These are phyloP conservation scores for Calonectris borealis DNA, from an alignment of 2,113 vertebrate genomes.

Conservation along the genomic window DNA sequence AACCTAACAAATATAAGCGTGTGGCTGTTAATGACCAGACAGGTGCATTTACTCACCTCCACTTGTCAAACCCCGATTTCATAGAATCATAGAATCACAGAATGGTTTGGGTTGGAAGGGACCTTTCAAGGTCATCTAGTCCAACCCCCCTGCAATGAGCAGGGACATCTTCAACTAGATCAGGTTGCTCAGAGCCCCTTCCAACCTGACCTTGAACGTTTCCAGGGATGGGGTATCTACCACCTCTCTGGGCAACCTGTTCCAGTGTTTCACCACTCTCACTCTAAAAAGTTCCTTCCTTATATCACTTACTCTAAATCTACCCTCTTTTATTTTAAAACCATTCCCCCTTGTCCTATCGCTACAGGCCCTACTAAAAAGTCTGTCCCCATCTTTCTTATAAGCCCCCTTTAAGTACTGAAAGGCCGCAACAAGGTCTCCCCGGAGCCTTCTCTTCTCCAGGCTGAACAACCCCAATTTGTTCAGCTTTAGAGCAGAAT, in stretches of 20 bases:
- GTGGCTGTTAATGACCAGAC: background rate
- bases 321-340: background rate
- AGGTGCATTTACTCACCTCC: background rate
- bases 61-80: background rate
- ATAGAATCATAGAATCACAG: background rate
- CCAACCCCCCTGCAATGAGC: background rate
- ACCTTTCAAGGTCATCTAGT: background rate
- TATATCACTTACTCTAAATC: background rate
- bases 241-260: background rate
- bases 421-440: background rate
- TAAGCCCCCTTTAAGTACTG: background rate
- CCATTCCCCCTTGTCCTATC: background rate
- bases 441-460: background rate
- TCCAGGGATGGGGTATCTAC: background rate
- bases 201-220: background rate
- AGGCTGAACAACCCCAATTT: background rate
- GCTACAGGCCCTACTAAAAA: background rate
- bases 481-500: background rate
- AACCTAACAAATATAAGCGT: background rate
- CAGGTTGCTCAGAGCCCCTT: background rate
- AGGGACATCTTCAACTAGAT: background rate
- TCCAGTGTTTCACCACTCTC: background rate
- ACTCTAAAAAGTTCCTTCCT: background rate
- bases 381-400: background rate
- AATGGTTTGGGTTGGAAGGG: background rate